Percentiles rank a stretch among this genome's conserved stretches.
These are phyloP conservation scores for Tragelaphus scriptus DNA, from an alignment of 2,113 vertebrate species.

Conservation along the genomic window DNA sequence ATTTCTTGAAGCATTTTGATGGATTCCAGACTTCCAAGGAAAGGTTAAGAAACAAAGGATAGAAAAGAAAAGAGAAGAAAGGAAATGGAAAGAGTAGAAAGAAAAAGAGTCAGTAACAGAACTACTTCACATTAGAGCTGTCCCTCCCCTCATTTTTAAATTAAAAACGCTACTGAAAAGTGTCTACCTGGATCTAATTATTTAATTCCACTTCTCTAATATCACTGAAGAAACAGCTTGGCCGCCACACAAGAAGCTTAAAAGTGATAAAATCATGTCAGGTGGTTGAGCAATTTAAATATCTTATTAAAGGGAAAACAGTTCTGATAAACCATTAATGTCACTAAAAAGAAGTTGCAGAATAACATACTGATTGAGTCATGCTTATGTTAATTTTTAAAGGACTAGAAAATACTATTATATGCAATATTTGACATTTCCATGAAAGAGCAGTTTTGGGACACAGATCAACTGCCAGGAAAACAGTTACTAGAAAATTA, in stretches of 20 bases:
- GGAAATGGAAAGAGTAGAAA: background rate
- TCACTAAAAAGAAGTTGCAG: conserved; percentile 12
- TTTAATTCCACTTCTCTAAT: background rate
- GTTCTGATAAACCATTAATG: background rate
- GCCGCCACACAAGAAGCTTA: background rate
- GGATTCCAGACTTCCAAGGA: background rate
- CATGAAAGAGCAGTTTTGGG: background rate
- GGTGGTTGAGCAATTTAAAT: background rate
- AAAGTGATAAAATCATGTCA: background rate
- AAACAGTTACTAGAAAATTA: background rate
- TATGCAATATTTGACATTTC: background rate
- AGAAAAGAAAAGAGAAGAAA: background rate
- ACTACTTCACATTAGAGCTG: background rate
- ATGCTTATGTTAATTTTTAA: background rate
- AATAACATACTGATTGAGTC: background rate
- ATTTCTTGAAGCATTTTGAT: background rate
- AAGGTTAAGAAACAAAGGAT: background rate
- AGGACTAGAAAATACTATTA: background rate
- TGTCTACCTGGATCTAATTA: background rate
- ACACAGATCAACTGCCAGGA: background rate
- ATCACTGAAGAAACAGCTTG: background rate
- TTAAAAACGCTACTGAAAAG: background rate
- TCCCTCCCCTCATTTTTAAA: background rate
- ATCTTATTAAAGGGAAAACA: background rate
- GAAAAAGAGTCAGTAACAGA: background rate